Percentiles rank a stretch among this genome's conserved stretches.
Conservation (phyloP, 2,888 invertebrate genomes). For the Cenopis cana region DNA sequence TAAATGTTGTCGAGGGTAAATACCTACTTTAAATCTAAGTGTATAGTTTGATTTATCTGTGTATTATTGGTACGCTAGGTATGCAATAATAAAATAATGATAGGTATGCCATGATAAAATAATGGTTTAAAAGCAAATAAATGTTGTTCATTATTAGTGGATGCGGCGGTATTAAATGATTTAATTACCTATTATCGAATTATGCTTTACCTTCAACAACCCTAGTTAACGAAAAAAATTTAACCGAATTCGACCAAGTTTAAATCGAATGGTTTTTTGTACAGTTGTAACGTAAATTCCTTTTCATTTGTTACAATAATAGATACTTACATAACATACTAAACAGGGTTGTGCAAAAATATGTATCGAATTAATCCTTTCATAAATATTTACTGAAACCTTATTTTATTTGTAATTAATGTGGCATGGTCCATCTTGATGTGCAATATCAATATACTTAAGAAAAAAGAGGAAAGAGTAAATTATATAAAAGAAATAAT, state of each 20-base stretch:
- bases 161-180: not conserved
- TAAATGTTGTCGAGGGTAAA: constrained; percentile 5
- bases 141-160: constrained; percentile 4
- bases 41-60: constrained; percentile 11
- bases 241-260: not conserved
- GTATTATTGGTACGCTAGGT: no score
- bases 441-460: not conserved
- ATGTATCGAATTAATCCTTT: no score
- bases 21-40: not conserved
- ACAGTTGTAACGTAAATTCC: no score
- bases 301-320: no score
- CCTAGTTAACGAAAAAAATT: not conserved
- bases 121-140: constrained; percentile 11
- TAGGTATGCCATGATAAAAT: no score
- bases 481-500: not conserved
- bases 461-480: not conserved
- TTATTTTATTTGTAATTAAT: no score
- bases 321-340: no score
- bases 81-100: no score
- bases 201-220: not conserved
- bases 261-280: not conserved
- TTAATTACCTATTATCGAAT: not conserved
- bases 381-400: no score
- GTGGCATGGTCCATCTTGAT: no score
- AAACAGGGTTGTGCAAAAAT: no score